Conservation (phyloP, 1,140 invertebrate genomes). For the Eufriesea mexicana region DNA sequence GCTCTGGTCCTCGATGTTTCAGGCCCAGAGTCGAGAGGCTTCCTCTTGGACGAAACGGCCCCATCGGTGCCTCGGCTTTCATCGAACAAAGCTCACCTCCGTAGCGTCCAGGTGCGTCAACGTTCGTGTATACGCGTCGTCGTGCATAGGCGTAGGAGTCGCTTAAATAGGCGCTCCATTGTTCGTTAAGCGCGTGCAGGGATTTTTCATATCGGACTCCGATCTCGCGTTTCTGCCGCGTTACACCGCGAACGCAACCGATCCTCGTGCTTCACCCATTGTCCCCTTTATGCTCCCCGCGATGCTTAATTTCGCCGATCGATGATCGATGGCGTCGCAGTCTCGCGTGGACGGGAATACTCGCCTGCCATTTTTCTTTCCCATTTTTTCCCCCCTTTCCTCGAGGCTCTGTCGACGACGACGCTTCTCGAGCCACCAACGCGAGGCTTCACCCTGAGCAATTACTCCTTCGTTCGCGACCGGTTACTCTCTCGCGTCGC, state of each 20-base stretch:
- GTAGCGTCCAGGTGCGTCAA: slow-evolving; percentile 31
- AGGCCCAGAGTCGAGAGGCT: slow-evolving; percentile 3
- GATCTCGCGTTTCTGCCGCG: slow-evolving; percentile 31
- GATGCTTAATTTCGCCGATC: slow-evolving; percentile 29
- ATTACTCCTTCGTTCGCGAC: no score
- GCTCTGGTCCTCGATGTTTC: neutral
- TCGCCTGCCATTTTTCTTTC: neutral
- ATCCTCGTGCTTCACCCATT: slow-evolving; percentile 20
- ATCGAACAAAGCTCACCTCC: slow-evolving; percentile 6
- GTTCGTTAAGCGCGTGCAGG: slow-evolving; percentile 10
- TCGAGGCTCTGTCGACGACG: no score
- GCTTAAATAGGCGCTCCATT: slow-evolving; percentile 30
- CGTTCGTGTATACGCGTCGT: slow-evolving; percentile 30
- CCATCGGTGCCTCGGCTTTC: neutral
- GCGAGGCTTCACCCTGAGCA: no score
- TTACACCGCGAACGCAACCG: slow-evolving; percentile 10
- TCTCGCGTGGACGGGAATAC: neutral
- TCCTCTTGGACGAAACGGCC: neutral
- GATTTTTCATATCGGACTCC: slow-evolving; percentile 14
- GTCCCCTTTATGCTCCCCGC: neutral
- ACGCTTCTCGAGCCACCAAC: no score
- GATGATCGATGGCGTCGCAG: neutral
- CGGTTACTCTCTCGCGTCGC: no score
- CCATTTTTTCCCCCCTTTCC: no score
- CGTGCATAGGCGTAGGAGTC: slow-evolving; percentile 35